A percentile compares a stretch with the other conserved stretches of the same genome.
phyloP scores from a whole-genome alignment of 2,888 invertebrate genomes.

The Drosophila testacea region DNA sequence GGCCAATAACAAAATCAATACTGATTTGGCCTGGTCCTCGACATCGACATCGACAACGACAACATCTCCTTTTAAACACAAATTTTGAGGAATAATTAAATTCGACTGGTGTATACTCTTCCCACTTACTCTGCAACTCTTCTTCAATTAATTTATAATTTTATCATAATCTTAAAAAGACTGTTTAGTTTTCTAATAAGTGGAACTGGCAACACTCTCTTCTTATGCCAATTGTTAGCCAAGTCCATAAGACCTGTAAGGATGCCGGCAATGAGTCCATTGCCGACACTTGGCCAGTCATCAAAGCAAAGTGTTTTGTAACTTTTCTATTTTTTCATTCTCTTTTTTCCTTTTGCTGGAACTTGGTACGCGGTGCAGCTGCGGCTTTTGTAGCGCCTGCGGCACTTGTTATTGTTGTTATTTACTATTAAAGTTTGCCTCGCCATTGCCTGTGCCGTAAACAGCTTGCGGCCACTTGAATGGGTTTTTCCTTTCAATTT shows the following conservation, averaged over 20 bases:
- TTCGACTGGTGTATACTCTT: constrained; percentile 38
- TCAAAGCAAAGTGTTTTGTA: constrained; percentile 74
- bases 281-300: constrained; percentile 47
- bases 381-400: constrained; percentile 57
- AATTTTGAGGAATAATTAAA: neutral
- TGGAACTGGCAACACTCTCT: neutral
- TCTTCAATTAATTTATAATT: neutral
- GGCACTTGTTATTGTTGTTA: constrained; percentile 72
- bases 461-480: constrained; percentile 64
- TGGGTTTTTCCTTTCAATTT: constrained; percentile 54
- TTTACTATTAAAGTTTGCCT: constrained; percentile 75
- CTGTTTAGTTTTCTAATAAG: neutral
- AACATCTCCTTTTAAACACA: constrained; percentile 38
- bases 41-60: constrained; percentile 26
- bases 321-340: constrained; percentile 45
- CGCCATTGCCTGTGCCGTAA: constrained; percentile 50
- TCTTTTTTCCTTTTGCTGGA: constrained; percentile 27
- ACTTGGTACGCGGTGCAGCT: constrained; percentile 52
- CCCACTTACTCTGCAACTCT: neutral
- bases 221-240: neutral
- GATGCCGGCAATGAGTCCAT: constrained; percentile 32
- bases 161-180: neutral
- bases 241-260: neutral
- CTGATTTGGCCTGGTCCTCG: constrained; percentile 59
- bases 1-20: constrained; percentile 73